Percentiles rank a stretch among this genome's conserved stretches.
These are phyloP conservation scores for Uropsilus gracilis DNA, from an alignment of 2,113 vertebrate species.

Conservation along the genomic window DNA sequence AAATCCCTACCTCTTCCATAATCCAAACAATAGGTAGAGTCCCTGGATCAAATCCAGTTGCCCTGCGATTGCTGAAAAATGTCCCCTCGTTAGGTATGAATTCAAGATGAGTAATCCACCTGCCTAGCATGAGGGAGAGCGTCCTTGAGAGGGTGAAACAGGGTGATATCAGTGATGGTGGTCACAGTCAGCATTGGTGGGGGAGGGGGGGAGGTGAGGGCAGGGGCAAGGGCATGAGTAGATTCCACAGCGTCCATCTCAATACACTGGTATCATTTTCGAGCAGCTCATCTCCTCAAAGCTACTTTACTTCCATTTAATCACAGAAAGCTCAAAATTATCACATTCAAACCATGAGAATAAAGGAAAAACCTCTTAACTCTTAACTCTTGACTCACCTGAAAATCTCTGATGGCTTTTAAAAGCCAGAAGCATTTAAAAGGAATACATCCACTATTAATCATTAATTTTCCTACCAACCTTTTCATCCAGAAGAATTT, in stretches of 20 bases:
- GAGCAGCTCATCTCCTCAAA: not conserved
- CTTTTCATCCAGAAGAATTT: conserved; percentile 23
- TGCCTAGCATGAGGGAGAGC: not conserved
- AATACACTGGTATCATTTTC: not conserved
- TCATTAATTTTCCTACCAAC: not conserved
- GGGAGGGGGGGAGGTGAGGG: not conserved
- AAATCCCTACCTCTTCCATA: not conserved
- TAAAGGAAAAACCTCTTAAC: conserved; percentile 8
- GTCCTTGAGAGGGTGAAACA: not conserved
- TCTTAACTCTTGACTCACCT: not conserved
- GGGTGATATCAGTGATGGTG: not conserved
- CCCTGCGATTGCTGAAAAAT: conserved; percentile 16
- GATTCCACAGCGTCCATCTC: not conserved
- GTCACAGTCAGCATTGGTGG: not conserved
- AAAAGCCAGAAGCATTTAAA: conserved; percentile 24
- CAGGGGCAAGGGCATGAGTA: not conserved
- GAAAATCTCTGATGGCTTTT: not conserved
- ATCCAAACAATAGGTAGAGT: not conserved
- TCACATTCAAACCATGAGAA: not conserved
- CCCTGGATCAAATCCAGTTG: conserved; percentile 17
- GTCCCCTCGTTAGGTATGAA: not conserved
- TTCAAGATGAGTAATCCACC: not conserved
- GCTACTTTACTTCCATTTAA: not conserved
- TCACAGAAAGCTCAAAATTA: not conserved
- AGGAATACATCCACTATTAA: not conserved